phyloP scores from a whole-genome alignment of 2,888 invertebrate species.

The Ganaspis brasiliensis region DNA sequence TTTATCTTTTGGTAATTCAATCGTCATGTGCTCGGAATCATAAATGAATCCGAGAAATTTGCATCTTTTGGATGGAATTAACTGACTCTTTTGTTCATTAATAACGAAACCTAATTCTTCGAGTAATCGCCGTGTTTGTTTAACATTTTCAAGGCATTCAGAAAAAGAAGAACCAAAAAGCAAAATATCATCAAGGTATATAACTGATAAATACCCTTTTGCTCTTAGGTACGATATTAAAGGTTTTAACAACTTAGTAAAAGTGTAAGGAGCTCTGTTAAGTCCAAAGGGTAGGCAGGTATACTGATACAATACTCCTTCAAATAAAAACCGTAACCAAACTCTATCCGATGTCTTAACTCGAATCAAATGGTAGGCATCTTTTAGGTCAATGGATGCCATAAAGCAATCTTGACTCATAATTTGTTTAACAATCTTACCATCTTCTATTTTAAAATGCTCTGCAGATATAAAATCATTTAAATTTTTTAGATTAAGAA shows the following conservation, averaged over 20 bases:
- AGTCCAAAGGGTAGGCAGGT: too few species aligned
- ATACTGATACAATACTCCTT: too few species aligned
- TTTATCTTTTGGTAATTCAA: constrained; percentile 40
- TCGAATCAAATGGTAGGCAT: too few species aligned
- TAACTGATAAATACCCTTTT: constrained; percentile 26
- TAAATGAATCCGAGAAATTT: constrained; percentile 49
- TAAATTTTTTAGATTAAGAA: constrained; percentile 48
- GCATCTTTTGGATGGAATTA: background rate
- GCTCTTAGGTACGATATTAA: too few species aligned
- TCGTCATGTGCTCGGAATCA: constrained; percentile 28
- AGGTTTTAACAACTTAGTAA: too few species aligned
- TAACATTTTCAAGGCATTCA: constrained; percentile 21
- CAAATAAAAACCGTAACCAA: too few species aligned
- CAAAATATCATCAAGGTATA: constrained; percentile 49
- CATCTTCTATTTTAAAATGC: constrained; percentile 45
- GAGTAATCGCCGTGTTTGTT: constrained; percentile 15
- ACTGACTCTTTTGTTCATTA: constrained; percentile 33
- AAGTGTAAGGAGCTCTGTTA: too few species aligned
- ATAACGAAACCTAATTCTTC: constrained; percentile 37
- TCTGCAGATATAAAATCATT: constrained; percentile 31
- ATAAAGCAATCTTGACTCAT: too few species aligned
- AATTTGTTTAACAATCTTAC: background rate
- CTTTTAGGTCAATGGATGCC: too few species aligned
- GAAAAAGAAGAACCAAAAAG: constrained; percentile 8
- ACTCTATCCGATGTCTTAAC: too few species aligned